These are phyloP conservation scores for Philereme transversata DNA, from an alignment of 2,888 invertebrate genomes.

Conservation along the genomic window DNA sequence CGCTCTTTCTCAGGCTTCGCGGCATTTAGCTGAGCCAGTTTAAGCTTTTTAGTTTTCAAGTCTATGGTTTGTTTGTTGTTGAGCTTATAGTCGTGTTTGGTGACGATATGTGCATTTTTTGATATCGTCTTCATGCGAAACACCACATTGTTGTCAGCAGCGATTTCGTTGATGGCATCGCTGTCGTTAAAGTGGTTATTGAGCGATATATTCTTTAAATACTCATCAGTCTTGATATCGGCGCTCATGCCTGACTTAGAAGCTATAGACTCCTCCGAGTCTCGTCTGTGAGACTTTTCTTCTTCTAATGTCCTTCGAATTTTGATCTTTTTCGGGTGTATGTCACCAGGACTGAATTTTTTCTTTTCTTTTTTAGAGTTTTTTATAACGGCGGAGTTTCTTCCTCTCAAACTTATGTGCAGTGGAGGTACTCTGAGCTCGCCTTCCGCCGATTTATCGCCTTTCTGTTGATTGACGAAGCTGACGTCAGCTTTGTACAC, in stretches of 20 bases:
- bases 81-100: slow-evolving; percentile 74
- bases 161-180: slow-evolving; percentile 71
- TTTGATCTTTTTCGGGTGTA: slow-evolving; percentile 83
- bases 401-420: slow-evolving; percentile 93
- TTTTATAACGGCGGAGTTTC: slow-evolving; percentile 93
- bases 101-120: slow-evolving; percentile 79
- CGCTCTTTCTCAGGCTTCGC: slow-evolving; percentile 67
- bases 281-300: slow-evolving; percentile 67
- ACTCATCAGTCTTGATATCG: slow-evolving; percentile 75
- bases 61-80: slow-evolving; percentile 69
- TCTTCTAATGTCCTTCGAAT: slow-evolving; percentile 72
- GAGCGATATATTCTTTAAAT: slow-evolving; percentile 70
- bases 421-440: slow-evolving; percentile 94
- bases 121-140: slow-evolving; percentile 79
- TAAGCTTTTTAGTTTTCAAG: slow-evolving; percentile 70
- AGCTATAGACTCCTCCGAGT: slow-evolving; percentile 63
- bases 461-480: slow-evolving; percentile 85
- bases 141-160: slow-evolving; percentile 70
- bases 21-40: slow-evolving; percentile 60
- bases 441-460: slow-evolving; percentile 80
- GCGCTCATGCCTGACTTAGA: slow-evolving; percentile 63
- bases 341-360: slow-evolving; percentile 76
- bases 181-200: slow-evolving; percentile 69
- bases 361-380: slow-evolving; percentile 89
- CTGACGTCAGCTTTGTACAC: slow-evolving; percentile 93